Conservation (phyloP, 2,797 vertebrate genomes). For the Premnoplex brunnescens region DNA sequence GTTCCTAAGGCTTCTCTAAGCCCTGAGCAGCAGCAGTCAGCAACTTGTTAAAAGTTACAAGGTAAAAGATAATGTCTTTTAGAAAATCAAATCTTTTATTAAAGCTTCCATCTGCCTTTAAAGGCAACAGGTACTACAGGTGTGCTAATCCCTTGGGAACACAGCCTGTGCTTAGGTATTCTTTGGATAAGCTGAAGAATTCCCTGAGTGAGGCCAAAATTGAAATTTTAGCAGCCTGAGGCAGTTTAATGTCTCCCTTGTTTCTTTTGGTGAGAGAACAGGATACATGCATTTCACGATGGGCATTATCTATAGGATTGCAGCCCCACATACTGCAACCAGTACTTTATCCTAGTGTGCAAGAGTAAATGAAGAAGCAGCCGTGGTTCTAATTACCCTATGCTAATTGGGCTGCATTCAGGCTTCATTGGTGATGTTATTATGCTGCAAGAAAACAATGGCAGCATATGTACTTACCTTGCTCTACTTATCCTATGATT, state of each 20-base stretch:
- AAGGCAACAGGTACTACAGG: background rate
- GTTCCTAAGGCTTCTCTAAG: fast-evolving
- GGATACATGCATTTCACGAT: background rate
- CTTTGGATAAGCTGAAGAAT: background rate
- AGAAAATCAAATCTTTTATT: background rate
- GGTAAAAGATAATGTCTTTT: background rate
- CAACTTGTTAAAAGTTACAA: background rate
- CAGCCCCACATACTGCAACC: background rate
- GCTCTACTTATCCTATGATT: conserved; percentile 39
- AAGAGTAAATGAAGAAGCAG: conserved; percentile 35
- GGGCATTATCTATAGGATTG: background rate
- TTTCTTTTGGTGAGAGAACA: background rate
- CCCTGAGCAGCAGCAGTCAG: background rate
- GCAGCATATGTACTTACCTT: conserved; percentile 57
- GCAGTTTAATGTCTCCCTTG: background rate
- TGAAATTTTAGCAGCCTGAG: background rate
- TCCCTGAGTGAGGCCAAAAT: background rate
- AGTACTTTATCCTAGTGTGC: background rate
- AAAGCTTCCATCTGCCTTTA: background rate
- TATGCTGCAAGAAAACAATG: conserved; percentile 59
- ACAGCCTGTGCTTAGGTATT: background rate
- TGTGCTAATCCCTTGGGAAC: background rate
- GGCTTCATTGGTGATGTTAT: conserved; percentile 62
- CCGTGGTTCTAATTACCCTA: conserved; percentile 52
- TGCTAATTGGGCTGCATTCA: conserved; percentile 66